phyloP scores from a whole-genome alignment of 2,797 vertebrate species.

The Eulemur mongoz region DNA sequence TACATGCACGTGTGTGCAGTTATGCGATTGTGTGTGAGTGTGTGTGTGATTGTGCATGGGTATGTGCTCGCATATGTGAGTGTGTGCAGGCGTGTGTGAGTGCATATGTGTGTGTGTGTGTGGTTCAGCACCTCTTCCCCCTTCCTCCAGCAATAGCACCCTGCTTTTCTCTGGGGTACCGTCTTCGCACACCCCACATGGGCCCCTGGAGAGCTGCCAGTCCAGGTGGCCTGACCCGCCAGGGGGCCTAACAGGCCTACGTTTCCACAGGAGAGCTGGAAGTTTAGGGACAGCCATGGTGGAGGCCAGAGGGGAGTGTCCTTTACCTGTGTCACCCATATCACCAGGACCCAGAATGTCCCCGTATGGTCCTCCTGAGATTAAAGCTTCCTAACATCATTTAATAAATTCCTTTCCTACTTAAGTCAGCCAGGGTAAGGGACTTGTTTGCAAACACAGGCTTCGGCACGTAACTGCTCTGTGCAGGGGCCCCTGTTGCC shows the following conservation, averaged over 20 bases:
- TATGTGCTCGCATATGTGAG: background rate
- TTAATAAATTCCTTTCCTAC: background rate
- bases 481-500: no score
- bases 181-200: background rate
- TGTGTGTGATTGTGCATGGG: no score
- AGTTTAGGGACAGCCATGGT: background rate
- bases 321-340: rapidly evolving
- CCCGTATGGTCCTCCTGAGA: background rate
- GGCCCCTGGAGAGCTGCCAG: background rate
- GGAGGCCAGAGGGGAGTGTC: background rate
- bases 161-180: background rate
- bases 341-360: rapidly evolving
- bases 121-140: background rate
- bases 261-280: background rate
- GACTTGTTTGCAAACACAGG: background rate
- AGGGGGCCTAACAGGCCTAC: background rate
- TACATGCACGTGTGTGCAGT: background rate
- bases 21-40: background rate
- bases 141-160: background rate
- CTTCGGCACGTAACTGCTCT: background rate
- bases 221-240: background rate
- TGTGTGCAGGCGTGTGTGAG: background rate
- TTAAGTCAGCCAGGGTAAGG: rapidly evolving
- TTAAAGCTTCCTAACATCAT: rapidly evolving
- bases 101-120: background rate